Percentiles rank a stretch among this genome's conserved stretches.
phyloP scores from a whole-genome alignment of 2,113 vertebrate species.

The Chaetorhynchus papuensis region DNA sequence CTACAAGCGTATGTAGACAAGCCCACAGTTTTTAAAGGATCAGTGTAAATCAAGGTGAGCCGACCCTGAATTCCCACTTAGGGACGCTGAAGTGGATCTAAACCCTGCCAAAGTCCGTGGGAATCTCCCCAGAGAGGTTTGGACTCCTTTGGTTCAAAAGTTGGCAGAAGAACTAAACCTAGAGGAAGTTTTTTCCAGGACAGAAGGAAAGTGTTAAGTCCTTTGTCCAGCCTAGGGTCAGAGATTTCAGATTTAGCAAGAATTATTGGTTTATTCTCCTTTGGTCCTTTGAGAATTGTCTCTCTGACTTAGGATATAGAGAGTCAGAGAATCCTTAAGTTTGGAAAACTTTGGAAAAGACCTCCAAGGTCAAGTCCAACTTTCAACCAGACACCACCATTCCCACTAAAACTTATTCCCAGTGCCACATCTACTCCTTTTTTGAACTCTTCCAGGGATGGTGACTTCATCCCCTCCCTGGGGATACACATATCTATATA shows the following conservation, averaged over 20 bases:
- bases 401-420: not conserved
- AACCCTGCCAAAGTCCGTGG: not conserved
- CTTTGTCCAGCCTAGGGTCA: not conserved
- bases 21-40: not conserved
- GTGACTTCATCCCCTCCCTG: not conserved
- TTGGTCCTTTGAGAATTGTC: not conserved
- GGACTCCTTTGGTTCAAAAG: not conserved
- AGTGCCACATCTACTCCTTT: not conserved
- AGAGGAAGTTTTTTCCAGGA: not conserved
- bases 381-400: not conserved
- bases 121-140: not conserved
- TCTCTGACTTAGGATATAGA: not conserved
- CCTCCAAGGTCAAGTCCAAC: not conserved
- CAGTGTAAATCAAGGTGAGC: not conserved
- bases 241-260: not conserved
- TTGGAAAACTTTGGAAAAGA: not conserved
- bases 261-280: not conserved
- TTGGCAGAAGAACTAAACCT: not conserved
- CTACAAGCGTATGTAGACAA: rapidly evolving
- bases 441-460: not conserved
- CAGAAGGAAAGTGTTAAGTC: not conserved
- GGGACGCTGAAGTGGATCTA: not conserved
- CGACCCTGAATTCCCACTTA: not conserved
- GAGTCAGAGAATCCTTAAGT: not conserved
- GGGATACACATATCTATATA: not conserved